Evolutionary conservation across 2,888 invertebrate genomes (phyloP).

Genomic region (Hypena proboscidalis): DNA sequence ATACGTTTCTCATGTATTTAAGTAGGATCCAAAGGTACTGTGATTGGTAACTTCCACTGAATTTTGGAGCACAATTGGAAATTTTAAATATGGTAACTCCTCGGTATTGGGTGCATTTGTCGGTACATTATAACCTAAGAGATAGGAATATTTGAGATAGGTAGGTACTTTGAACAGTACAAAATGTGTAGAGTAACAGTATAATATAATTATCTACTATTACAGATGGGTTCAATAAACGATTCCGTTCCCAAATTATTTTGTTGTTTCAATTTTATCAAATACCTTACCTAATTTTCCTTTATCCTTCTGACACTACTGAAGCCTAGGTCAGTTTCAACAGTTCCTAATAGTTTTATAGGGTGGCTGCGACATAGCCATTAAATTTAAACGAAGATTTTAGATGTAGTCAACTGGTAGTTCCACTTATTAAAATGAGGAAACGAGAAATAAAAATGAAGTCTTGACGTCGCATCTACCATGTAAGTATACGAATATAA

Average conservation of each 20-base stretch:
- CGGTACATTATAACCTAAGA: conserved; percentile 72
- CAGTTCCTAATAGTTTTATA: no score
- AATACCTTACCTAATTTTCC: not conserved
- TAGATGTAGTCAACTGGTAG: no score
- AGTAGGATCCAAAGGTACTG: conserved; percentile 76
- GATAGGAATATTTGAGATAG: conserved; percentile 73
- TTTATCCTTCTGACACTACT: no score
- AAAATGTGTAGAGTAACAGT: conserved; percentile 80
- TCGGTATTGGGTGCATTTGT: conserved; percentile 73
- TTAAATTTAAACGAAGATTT: no score
- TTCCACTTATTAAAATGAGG: no score
- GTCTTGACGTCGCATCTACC: no score
- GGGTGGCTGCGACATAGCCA: no score
- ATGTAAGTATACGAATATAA: no score
- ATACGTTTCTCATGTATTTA: conserved; percentile 49
- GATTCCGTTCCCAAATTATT: conserved; percentile 81
- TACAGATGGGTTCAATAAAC: conserved; percentile 84
- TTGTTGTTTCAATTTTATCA: conserved; percentile 59
- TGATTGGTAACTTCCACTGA: conserved; percentile 75
- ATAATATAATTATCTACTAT: conserved; percentile 82
- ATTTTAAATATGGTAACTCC: conserved; percentile 45
- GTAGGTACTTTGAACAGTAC: conserved; percentile 85
- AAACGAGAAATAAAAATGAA: no score
- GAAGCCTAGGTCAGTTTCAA: no score
- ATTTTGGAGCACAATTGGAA: conserved; percentile 63